These are phyloP conservation scores for Busseola fusca DNA, from an alignment of 2,888 invertebrate species.

Conservation along the genomic window DNA sequence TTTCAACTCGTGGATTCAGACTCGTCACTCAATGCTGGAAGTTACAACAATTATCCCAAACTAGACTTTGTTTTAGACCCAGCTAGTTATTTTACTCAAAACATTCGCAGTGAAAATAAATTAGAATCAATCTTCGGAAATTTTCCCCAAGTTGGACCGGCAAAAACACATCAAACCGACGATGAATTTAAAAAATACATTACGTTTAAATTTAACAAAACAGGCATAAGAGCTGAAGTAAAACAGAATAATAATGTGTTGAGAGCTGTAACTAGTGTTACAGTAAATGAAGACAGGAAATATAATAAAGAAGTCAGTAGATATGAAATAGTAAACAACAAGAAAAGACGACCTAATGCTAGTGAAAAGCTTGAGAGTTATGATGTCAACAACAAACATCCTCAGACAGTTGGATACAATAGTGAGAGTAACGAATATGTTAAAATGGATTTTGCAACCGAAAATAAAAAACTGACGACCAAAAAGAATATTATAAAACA, in stretches of 20 bases:
- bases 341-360: not conserved
- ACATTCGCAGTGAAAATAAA: not conserved
- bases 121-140: constrained; percentile 1
- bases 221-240: not conserved
- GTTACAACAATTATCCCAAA: not conserved
- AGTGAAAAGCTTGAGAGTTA: not conserved
- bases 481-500: not conserved
- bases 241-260: not conserved
- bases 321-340: not conserved
- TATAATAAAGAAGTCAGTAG: not conserved
- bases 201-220: not conserved
- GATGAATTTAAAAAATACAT: not conserved
- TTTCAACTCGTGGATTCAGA: constrained; percentile 8
- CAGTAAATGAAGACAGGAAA: not conserved
- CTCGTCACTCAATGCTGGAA: not conserved
- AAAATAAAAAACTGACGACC: constrained; percentile 8
- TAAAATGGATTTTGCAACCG: not conserved
- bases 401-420: not conserved
- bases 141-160: not conserved
- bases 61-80: constrained; percentile 15
- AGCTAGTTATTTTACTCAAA: not conserved
- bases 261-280: not conserved
- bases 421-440: not conserved
- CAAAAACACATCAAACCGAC: not conserved
- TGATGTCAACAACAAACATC: not conserved